Conservation (phyloP, 2,113 vertebrate species). For the Pseudolaguvia tuberculata region DNA sequence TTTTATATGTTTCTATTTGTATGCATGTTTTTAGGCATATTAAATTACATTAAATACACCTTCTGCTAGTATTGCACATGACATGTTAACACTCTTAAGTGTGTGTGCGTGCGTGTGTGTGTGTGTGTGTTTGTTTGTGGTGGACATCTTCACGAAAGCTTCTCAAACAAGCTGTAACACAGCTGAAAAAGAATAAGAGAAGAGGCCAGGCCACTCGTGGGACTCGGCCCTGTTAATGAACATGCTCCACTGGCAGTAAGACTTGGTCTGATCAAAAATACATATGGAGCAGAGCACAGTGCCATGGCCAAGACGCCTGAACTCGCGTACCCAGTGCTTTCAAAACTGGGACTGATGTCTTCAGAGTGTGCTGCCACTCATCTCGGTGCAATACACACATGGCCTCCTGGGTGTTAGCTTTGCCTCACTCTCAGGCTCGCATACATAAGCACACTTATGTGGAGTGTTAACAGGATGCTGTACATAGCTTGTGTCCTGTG, state of each 20-base stretch:
- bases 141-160: conserved; percentile 51
- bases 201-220: conserved; percentile 60
- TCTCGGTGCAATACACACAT: conserved; percentile 1
- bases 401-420: conserved; percentile 9
- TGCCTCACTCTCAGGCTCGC: conserved; percentile 14
- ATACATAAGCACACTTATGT: conserved; percentile 35
- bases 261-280: conserved; percentile 68
- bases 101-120: conserved; percentile 12
- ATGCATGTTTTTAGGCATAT: conserved; percentile 9
- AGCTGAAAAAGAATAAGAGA: conserved; percentile 75
- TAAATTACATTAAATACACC: background rate
- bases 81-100: conserved; percentile 14
- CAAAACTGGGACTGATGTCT: conserved; percentile 47
- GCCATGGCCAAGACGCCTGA: conserved; percentile 51
- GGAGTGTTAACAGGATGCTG: background rate
- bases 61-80: background rate
- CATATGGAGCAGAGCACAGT: conserved; percentile 58
- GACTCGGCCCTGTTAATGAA: conserved; percentile 74
- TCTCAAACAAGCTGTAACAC: conserved; percentile 49
- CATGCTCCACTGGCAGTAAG: conserved; percentile 64
- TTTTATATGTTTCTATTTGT: background rate
- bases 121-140: conserved; percentile 30
- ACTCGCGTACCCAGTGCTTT: conserved; percentile 45
- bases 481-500: conserved; percentile 9
- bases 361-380: conserved; percentile 22